A percentile compares a stretch with the other conserved stretches of the same genome.
Conservation (phyloP, 1,140 invertebrate genomes). For the Eurosta solidaginis region DNA sequence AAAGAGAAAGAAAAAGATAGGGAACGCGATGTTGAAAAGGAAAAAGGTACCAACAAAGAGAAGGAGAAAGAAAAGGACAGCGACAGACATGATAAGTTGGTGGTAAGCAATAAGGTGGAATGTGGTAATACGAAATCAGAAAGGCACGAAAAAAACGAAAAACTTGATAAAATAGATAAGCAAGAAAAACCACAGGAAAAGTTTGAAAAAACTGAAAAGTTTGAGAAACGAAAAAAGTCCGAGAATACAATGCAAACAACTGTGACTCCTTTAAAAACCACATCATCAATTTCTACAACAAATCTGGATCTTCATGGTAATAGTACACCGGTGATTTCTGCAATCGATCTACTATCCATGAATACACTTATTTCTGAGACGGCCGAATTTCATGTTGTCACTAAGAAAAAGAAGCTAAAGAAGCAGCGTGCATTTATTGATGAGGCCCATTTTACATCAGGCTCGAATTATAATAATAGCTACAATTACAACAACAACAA, state of each 20-base stretch:
- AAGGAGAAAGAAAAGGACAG: conserved; percentile 30
- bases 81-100: conserved; percentile 18
- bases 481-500: conserved; percentile 26
- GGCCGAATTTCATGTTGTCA: conserved; percentile 70
- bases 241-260: not conserved
- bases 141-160: conserved; percentile 15
- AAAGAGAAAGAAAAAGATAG: conserved; percentile 31
- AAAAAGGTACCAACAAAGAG: not conserved
- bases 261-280: not conserved
- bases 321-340: not conserved
- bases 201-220: conserved; percentile 3
- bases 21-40: conserved; percentile 10
- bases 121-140: not conserved
- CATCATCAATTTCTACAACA: not conserved
- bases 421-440: conserved; percentile 63
- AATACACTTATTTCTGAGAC: conserved; percentile 56
- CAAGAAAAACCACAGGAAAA: not conserved
- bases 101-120: conserved; percentile 31
- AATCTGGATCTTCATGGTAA: not conserved
- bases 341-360: conserved; percentile 33
- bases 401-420: conserved; percentile 73
- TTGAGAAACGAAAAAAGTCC: conserved; percentile 33
- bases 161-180: conserved; percentile 26
- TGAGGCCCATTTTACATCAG: conserved; percentile 37
- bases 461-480: not conserved